phyloP scores from a whole-genome alignment of 2,797 vertebrate genomes.

The Phoeniculus purpureus region DNA sequence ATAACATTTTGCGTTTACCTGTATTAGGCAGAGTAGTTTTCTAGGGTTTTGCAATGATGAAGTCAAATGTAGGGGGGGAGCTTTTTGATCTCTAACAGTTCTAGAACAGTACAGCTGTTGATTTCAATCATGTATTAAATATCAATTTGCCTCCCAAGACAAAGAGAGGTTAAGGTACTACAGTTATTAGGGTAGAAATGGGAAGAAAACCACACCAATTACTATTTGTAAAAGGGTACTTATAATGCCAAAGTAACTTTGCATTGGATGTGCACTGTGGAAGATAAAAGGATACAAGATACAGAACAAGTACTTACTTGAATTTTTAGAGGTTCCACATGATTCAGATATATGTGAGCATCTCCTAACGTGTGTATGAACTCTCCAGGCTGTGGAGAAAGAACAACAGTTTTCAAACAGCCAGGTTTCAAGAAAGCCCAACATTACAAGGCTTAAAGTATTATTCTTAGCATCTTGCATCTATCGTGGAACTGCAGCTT shows the following conservation, averaged over 20 bases:
- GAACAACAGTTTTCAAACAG: background rate
- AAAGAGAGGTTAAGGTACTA: background rate
- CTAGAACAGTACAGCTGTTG: background rate
- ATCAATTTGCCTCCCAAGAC: background rate
- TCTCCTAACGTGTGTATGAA: conserved; percentile 96
- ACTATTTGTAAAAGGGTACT: background rate
- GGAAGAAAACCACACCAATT: background rate
- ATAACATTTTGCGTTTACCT: background rate
- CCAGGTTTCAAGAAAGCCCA: background rate
- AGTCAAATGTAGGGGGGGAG: background rate
- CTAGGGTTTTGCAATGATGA: background rate
- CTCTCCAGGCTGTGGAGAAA: conserved; percentile 86
- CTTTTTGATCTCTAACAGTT: background rate
- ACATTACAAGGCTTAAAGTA: background rate
- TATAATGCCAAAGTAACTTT: background rate
- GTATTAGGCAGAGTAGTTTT: background rate
- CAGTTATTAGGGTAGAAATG: background rate
- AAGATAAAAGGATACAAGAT: background rate
- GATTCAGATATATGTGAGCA: conserved; percentile 93
- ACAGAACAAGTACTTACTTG: conserved; percentile 81
- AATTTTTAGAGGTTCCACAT: conserved; percentile 88
- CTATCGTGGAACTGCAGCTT: background rate
- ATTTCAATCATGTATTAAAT: background rate
- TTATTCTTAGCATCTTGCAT: background rate
- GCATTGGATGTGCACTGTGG: background rate